These are phyloP conservation scores for Phylloscopus collybita DNA, from an alignment of 2,797 vertebrate species.

Conservation along the genomic window DNA sequence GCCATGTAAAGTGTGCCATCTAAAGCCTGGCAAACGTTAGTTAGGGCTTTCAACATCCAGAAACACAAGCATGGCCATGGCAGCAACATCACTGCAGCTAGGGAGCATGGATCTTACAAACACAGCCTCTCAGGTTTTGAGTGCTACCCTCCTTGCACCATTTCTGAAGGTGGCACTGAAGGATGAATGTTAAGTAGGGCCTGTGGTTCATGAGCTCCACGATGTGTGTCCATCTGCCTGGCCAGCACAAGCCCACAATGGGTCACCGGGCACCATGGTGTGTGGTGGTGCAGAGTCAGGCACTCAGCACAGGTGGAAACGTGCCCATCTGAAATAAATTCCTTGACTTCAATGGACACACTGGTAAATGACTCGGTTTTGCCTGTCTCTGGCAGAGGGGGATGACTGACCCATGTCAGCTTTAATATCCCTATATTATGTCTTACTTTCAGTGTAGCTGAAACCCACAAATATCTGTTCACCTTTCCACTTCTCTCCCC, in stretches of 20 bases:
- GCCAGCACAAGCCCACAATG: not conserved
- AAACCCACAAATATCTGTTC: not conserved
- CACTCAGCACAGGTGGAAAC: not conserved
- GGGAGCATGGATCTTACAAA: fast-evolving
- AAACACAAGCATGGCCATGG: no score
- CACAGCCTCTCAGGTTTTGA: fast-evolving
- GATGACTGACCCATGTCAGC: not conserved
- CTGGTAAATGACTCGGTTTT: not conserved
- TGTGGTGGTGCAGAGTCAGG: not conserved
- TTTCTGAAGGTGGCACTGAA: not conserved
- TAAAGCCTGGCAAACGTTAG: not conserved
- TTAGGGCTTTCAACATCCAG: not conserved
- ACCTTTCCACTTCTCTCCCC: not conserved
- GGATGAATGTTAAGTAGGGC: not conserved
- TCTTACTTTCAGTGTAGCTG: not conserved
- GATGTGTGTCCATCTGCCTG: not conserved
- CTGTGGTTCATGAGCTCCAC: not conserved
- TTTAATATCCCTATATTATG: not conserved
- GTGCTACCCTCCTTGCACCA: not conserved
- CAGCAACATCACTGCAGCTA: not conserved
- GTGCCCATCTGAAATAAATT: constrained; percentile 17
- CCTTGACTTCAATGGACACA: not conserved
- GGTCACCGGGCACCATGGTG: not conserved
- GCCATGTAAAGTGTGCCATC: not conserved
- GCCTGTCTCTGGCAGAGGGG: not conserved